A percentile compares a stretch with the other conserved stretches of the same genome.
Conservation (phyloP, 1,140 invertebrate species). For the Neodiprion pinetum region DNA sequence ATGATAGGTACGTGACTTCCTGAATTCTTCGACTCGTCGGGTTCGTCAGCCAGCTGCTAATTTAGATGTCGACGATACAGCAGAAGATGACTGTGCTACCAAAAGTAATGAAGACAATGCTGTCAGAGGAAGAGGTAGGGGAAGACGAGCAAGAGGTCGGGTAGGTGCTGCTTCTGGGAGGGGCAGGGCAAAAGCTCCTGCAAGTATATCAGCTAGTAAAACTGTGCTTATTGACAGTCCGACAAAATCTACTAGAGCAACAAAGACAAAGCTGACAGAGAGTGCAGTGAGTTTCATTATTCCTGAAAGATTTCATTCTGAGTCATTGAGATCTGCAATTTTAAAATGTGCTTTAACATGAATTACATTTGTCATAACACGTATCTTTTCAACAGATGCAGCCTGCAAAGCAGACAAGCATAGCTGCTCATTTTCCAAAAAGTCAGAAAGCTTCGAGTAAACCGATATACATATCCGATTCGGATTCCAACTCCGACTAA, state of each 20-base stretch:
- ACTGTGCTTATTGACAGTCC: not conserved
- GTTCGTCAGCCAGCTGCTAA: not conserved
- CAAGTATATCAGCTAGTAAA: not conserved
- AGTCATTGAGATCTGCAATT: not conserved
- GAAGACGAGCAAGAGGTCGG: not conserved
- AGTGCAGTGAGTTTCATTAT: not conserved
- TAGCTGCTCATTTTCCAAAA: not conserved
- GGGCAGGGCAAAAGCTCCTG: not conserved
- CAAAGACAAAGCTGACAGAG: not conserved
- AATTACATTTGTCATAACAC: not conserved
- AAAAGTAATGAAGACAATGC: slow-evolving; percentile 3
- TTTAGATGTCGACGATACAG: not conserved
- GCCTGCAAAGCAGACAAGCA: not conserved
- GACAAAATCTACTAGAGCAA: not conserved
- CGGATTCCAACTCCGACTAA: not conserved
- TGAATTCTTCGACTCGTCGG: not conserved
- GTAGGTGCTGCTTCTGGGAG: not conserved
- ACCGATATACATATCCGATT: not conserved
- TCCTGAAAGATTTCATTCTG: not conserved
- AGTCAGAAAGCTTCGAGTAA: not conserved
- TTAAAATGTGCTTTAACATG: not conserved
- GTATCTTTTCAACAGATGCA: no score
- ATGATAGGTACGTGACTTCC: not conserved
- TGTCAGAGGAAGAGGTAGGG: slow-evolving; percentile 34
- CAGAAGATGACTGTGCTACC: slow-evolving; percentile 25